These are phyloP conservation scores for Crypturellus undulatus DNA, from an alignment of 2,113 vertebrate species.

Conservation along the genomic window DNA sequence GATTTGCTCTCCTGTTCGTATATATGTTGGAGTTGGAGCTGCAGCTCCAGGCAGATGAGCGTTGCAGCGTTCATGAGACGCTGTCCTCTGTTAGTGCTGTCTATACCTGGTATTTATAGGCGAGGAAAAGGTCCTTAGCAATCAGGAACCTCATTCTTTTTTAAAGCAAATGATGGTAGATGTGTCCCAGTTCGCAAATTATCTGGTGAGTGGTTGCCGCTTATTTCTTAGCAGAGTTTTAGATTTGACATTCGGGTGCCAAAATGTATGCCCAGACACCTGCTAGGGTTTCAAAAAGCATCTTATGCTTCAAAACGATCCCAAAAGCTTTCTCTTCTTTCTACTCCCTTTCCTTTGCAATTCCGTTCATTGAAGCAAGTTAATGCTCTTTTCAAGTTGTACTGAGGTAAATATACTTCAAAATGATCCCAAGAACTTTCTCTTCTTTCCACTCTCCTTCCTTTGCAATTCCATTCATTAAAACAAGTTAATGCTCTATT, in stretches of 20 bases:
- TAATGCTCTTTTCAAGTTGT: background rate
- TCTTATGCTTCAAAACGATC: background rate
- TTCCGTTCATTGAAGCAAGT: background rate
- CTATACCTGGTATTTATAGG: background rate
- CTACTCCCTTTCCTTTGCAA: background rate
- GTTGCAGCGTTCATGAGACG: background rate
- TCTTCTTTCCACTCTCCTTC: background rate
- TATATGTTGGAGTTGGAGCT: background rate
- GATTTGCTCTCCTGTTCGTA: background rate
- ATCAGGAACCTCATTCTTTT: background rate
- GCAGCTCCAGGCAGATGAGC: background rate
- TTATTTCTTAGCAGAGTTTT: slow-evolving; percentile 24
- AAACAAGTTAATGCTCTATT: background rate
- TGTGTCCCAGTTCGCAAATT: background rate
- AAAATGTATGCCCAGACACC: background rate
- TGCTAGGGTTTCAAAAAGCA: background rate
- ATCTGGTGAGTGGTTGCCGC: background rate
- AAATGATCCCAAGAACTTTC: too few species aligned
- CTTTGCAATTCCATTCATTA: background rate
- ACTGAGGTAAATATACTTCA: background rate
- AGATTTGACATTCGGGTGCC: background rate
- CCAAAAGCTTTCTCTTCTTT: background rate
- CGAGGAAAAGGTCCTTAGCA: background rate
- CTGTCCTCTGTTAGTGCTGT: background rate
- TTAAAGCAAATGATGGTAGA: background rate